Conservation (phyloP, 2,797 vertebrate genomes). For the Miopithecus talapoin region DNA sequence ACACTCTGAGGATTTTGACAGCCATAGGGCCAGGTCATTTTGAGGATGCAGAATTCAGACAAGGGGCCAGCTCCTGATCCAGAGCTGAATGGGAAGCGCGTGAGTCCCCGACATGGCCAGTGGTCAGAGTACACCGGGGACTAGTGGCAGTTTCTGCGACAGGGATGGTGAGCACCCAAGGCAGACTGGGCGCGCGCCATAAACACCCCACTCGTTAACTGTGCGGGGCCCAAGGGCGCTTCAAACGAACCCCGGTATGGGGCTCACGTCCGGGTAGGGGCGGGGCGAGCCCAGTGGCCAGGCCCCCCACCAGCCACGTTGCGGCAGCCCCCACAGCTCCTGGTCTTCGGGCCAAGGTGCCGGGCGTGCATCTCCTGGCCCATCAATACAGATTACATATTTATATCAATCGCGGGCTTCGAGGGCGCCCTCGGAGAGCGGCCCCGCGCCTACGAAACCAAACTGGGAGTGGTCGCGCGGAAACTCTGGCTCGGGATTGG, state of each 20-base stretch:
- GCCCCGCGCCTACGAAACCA: constrained; percentile 89
- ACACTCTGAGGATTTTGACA: background rate
- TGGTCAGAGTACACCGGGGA: background rate
- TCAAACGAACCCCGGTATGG: background rate
- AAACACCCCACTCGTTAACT: constrained; percentile 76
- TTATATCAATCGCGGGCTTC: constrained; percentile 86
- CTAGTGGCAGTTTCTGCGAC: background rate
- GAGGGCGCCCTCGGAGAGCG: constrained; percentile 90
- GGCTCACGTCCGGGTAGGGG: background rate
- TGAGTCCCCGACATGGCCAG: background rate
- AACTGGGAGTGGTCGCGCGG: constrained; percentile 94
- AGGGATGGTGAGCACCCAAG: constrained; percentile 18
- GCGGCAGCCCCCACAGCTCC: constrained; percentile 40
- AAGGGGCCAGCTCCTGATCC: background rate
- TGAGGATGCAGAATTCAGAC: background rate
- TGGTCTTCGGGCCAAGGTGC: constrained; percentile 54
- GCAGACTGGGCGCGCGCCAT: background rate
- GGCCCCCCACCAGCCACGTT: background rate
- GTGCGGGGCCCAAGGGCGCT: constrained; percentile 44
- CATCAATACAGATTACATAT: constrained; percentile 84
- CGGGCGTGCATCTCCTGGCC: constrained; percentile 51
- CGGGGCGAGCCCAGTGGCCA: constrained; percentile 1
- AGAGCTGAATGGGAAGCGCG: background rate
- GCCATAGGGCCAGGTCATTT: background rate
- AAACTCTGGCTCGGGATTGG: constrained; percentile 96